Evolutionary conservation across 2,113 vertebrate genomes (phyloP), one percentile per base, ranked within the genome.

Genomic region (Puffinus mauretanicus): DNA sequence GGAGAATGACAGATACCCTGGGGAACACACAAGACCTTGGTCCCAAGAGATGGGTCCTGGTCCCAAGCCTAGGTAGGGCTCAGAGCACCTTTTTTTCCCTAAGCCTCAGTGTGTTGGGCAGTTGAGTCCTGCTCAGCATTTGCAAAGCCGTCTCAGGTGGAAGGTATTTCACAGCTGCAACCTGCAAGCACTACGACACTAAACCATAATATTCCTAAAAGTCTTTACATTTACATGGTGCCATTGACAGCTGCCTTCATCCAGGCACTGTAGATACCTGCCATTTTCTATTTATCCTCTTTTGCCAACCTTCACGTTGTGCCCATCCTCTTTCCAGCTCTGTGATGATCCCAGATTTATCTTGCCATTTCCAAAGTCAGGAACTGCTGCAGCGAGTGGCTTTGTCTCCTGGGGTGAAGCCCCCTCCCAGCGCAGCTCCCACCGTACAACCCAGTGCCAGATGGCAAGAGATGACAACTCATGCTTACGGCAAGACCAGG

Each of bases 221-320:
- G 13, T 30, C 58, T 77, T 57, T 20, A 54, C 3, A 20, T 44
- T 58, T 65, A 67, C 29, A 10, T 2, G 7, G 18, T 64, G 47
- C 27, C 1, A 0, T 4, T 78, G 38, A 62, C 21, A 66, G 25
- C 36, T 1, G 1, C 58, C 70, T 72, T 62, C 21, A 86, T 4
- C 9, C 44, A 85, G 30, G n/a, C 9, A 24, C 51, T 65, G 38
- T 3, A 60, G 72, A 24, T 21, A 75, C 8, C 44, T 44, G 16
- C 7, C n/a, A 17, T 52, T 79, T 90, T 58, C 49, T 76, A 5
- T 38, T 70, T n/a, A n/a, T n/a, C 5, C 34, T 34, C 38, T 38
- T 44, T 54, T 87, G 30, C 27, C 55, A 60, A 2, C 4, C 66
- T 70, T 60, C 16, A 47, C 1, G 0, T 55, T 32, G 32, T 66